Evolutionary conservation across 1,140 invertebrate species (phyloP), one percentile per base, ranked within the genome.

Genomic region (Ganaspis sp.): DNA sequence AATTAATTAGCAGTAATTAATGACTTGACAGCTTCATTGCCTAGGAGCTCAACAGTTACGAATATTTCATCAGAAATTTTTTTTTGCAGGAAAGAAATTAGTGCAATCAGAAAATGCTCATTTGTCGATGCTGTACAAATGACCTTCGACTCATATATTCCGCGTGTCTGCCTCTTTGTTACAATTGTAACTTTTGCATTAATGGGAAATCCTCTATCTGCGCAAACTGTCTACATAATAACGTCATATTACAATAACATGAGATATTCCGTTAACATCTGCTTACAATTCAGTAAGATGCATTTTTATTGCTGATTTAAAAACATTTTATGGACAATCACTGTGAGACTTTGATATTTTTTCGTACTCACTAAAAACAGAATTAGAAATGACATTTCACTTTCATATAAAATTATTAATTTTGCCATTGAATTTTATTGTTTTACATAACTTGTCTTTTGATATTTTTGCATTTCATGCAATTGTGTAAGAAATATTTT

Each of bases 201-300:
- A 38, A 74, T 81, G 72, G 94, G 94, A 26, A 89, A 95, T 80
- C 89, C 92, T 34, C 94, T 96, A 42, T 94, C 92, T 29, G 94
- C 95, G 6, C 94, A 97, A 87, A 95, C 96, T 89, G 95, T 97
- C 15, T 95, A 95, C 83, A 93, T 95, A 34, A 90, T 95, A 58
- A 94, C 94, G 23, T 94, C 94, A 15, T 96, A 95, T 87, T 96
- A 95, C 81, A 95, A 95, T 79, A 93, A 95, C 23, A 85, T 96
- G 23, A 90, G 94, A 23, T 94, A 94, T 83, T 73, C 95, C 1
- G 95, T 96, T 94, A 95, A 95, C 0, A 93, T 95, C 38, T 95
- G 94, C 85, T 96, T 96, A 84, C 94, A 95, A 19, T 49, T 84
- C 17, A 86, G 85, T 89, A 81, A 87, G 79, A 76, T n/a, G n/a